A percentile compares a stretch with the other conserved stretches of the same genome.
Conservation (phyloP, 2,888 invertebrate species). For the Tenthredo notha region DNA sequence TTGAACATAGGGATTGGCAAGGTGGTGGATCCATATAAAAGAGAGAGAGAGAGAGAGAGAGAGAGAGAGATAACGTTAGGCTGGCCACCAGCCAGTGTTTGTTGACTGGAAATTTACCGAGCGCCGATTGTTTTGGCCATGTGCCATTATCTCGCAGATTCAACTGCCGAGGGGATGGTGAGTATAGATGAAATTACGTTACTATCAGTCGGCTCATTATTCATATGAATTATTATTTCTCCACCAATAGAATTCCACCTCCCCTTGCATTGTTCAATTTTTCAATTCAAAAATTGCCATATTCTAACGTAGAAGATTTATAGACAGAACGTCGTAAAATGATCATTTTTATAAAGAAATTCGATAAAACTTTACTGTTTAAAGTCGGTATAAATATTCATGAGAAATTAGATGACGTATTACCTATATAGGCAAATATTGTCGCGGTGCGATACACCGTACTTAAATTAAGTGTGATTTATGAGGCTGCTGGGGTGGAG, state of each 20-base stretch:
- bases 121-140: constrained; percentile 75
- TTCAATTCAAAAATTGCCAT: background rate
- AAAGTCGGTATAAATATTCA: background rate
- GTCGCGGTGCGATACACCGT: background rate
- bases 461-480: background rate
- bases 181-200: constrained; percentile 60
- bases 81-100: constrained; percentile 74
- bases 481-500: background rate
- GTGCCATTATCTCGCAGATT: constrained; percentile 71
- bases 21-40: background rate
- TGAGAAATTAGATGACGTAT: background rate
- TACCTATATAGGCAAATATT: background rate
- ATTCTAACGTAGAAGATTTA: background rate
- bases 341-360: background rate
- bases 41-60: constrained; percentile 54
- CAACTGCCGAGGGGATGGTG: constrained; percentile 25
- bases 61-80: constrained; percentile 58
- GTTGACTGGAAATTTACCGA: constrained; percentile 77
- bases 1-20: constrained; percentile 14
- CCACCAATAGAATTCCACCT: background rate
- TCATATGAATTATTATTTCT: constrained; percentile 64
- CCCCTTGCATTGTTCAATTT: constrained; percentile 24
- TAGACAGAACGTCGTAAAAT: background rate
- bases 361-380: background rate
- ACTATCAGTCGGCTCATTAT: constrained; percentile 61